These are phyloP conservation scores for Cebus imitator DNA, from an alignment of 2,113 vertebrate species.

Conservation along the genomic window DNA sequence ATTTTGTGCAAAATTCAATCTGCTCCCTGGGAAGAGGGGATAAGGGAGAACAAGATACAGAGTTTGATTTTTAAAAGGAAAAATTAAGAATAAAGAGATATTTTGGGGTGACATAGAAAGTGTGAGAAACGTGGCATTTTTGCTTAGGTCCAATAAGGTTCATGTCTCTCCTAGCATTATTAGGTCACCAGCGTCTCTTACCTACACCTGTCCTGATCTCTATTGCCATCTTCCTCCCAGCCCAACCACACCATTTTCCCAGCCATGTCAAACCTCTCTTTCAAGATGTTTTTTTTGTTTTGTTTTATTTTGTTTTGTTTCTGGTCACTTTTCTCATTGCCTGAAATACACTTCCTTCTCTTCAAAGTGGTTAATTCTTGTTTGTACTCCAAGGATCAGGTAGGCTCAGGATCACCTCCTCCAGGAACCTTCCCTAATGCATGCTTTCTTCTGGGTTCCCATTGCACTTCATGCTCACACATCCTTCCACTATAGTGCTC, in stretches of 20 bases:
- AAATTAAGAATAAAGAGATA: neutral
- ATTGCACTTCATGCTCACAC: neutral
- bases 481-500: neutral
- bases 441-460: neutral
- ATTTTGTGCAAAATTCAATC: neutral
- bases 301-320: neutral
- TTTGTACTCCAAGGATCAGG: neutral
- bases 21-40: neutral
- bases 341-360: neutral
- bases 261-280: neutral
- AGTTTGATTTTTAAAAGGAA: neutral
- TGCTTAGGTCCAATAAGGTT: neutral
- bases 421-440: neutral
- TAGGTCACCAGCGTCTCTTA: neutral
- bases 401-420: neutral
- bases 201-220: neutral
- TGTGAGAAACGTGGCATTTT: neutral
- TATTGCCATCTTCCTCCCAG: neutral
- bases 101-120: neutral
- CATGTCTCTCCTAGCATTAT: neutral
- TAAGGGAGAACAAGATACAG: too few relatives aligned
- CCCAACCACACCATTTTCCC: neutral
- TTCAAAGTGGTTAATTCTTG: neutral
- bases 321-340: neutral
- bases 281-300: neutral